Evolutionary conservation across 2,113 vertebrate species (phyloP).

Genomic region (Thalassoma bifasciatum): DNA sequence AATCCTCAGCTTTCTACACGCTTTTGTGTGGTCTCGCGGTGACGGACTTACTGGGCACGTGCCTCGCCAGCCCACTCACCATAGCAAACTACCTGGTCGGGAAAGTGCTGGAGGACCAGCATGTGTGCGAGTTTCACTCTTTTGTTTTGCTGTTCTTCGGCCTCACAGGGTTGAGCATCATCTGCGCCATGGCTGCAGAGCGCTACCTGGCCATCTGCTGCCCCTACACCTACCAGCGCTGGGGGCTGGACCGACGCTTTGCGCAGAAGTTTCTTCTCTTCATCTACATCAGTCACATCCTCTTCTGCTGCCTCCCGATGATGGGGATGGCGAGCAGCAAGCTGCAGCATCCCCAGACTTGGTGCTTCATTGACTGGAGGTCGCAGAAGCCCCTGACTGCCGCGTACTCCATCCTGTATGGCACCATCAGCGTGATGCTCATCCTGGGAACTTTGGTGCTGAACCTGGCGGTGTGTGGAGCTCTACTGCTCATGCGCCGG

Average conservation of each 20-base stretch:
- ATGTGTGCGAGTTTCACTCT: constrained; percentile 72
- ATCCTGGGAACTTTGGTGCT: constrained; percentile 91
- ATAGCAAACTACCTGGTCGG: constrained; percentile 91
- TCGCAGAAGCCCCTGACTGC: constrained; percentile 74
- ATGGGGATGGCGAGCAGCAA: constrained; percentile 88
- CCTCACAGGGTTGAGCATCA: constrained; percentile 94
- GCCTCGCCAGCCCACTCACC: constrained; percentile 94
- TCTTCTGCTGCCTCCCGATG: constrained; percentile 94
- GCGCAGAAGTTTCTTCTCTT: constrained; percentile 88
- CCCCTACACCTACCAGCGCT: constrained; percentile 90
- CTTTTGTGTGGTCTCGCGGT: constrained; percentile 93
- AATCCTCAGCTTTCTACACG: constrained; percentile 95
- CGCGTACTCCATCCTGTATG: constrained; percentile 91
- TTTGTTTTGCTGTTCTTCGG: constrained; percentile 93
- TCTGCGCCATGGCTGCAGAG: constrained; percentile 97
- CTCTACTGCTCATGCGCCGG: constrained; percentile 93
- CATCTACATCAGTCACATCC: constrained; percentile 89
- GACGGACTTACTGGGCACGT: constrained; percentile 94
- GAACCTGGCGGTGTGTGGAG: constrained; percentile 92
- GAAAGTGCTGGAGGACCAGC: constrained; percentile 73
- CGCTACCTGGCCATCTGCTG: constrained; percentile 97
- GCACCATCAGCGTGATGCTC: constrained; percentile 90
- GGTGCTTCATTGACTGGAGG: constrained; percentile 97
- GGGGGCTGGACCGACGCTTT: constrained; percentile 88
- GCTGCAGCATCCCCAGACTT: constrained; percentile 87